Base-by-base conservation (phyloP, 2,797 vertebrate genomes). In the Allobates femoralis region DNA sequence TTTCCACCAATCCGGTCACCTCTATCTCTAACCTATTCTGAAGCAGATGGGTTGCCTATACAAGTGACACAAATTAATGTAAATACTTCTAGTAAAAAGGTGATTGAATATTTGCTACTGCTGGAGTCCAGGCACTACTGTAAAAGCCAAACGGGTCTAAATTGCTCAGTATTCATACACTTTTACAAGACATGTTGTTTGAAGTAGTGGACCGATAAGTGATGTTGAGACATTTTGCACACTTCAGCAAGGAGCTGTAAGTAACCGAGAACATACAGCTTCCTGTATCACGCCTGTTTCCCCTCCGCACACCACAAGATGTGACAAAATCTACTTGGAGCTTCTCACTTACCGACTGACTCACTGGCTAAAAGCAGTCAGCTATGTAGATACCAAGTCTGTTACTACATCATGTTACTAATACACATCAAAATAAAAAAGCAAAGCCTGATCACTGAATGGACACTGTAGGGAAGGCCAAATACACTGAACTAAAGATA, bases 271-370 rank as follows among this genome's bases (percentile, higher is more conserved):
- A 41, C 76, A 21, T 53, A 46, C 14, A 6, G 12, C 34, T 89
- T 89, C 77, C 77, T 75, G 77, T 76, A 37, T 76, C 46, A 62
- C 3, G 46, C 50, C 56, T 12, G 41, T 84, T 87, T 87, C 86
- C 86, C 75, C 56, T 67, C 66, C n/a, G 30, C 77, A 37, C 37
- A 84, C 76, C 76, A 79, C 86, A 87, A 56, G 86, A 87, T 87
- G 41, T 87, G 82, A 81, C 75, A 67, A n/a, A 62, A 16, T 11
- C 32, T 56, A 3, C 58, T n/a, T 19, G n/a, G 7, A 19, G 53
- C 58, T 30, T 82, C 30, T 46, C 46, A 30, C 83, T 34, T 62
- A 6, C 21, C 58, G 18, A 73, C 53, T 55, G 23, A 26, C 60
- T 75, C 62, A 64, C 41, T 8, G n/a, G 41, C 66, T 50, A 60